Percentiles rank a stretch among this genome's conserved stretches.
These are phyloP conservation scores for Calycopis cecrops DNA, from an alignment of 1,140 invertebrate genomes.

Conservation along the genomic window DNA sequence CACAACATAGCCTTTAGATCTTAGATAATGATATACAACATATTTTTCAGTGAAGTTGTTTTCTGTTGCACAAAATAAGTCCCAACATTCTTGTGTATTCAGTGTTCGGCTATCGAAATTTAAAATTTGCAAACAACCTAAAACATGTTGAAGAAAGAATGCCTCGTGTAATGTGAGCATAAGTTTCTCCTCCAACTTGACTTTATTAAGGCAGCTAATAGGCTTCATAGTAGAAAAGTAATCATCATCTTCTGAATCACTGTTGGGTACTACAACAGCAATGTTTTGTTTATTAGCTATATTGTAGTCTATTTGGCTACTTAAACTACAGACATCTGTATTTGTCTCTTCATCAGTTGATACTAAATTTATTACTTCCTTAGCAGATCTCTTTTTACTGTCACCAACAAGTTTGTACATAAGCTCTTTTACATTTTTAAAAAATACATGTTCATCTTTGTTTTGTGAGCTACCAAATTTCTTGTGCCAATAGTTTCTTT, in stretches of 20 bases:
- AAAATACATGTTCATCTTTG: conserved; percentile 44
- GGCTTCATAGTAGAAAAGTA: conserved; percentile 79
- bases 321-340: conserved; percentile 26
- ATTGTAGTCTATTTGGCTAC: conserved; percentile 25
- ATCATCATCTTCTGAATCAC: conserved; percentile 79
- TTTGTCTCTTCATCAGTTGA: conserved; percentile 52
- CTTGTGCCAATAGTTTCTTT: conserved; percentile 75
- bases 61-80: conserved; percentile 77
- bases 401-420: conserved; percentile 45
- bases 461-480: conserved; percentile 56
- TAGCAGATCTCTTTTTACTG: conserved; percentile 34
- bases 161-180: conserved; percentile 85
- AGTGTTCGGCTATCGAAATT: conserved; percentile 76
- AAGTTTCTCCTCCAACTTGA: conserved; percentile 78
- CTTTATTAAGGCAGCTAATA: conserved; percentile 76
- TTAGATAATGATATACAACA: conserved; percentile 89
- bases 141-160: conserved; percentile 85
- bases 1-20: conserved; percentile 92
- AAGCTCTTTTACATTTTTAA: conserved; percentile 49
- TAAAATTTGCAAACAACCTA: conserved; percentile 83
- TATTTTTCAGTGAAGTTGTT: conserved; percentile 84
- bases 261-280: conserved; percentile 79
- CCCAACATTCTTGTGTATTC: conserved; percentile 78
- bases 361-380: conserved; percentile 55
- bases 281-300: conserved; percentile 49